Evolutionary conservation across 2,797 vertebrate genomes (phyloP).

Genomic region (Gastrophryne carolinensis): DNA sequence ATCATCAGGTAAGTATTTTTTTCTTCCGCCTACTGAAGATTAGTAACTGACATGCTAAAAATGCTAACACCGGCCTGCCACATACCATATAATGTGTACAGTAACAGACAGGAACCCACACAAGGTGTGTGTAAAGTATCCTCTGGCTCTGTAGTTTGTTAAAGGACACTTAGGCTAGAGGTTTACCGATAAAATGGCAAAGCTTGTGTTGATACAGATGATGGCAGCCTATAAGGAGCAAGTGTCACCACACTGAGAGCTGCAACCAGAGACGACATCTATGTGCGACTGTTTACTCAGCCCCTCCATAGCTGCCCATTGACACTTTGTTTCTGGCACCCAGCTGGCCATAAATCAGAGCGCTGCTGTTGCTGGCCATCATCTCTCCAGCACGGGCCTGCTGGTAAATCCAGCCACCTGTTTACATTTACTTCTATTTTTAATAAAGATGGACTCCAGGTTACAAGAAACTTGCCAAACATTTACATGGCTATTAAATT

Average conservation of each 20-base stretch:
- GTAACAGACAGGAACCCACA: no score
- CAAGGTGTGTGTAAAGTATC: not conserved
- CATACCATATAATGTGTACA: not conserved
- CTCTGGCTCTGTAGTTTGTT: not conserved
- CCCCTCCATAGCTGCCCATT: not conserved
- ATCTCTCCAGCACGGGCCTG: no score
- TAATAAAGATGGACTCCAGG: no score
- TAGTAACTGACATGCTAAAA: not conserved
- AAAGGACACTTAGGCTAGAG: not conserved
- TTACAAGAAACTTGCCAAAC: no score
- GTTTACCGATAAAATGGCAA: not conserved
- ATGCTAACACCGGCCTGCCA: not conserved
- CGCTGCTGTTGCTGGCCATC: no score
- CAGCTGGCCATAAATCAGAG: not conserved
- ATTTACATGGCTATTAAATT: no score
- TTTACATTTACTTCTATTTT: no score
- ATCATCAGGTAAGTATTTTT: no score
- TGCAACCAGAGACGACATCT: not conserved
- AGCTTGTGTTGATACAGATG: not conserved
- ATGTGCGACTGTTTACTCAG: not conserved
- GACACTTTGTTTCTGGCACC: not conserved
- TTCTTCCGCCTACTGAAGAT: no score
- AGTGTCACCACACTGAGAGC: not conserved
- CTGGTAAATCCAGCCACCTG: no score
- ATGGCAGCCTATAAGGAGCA: not conserved